These are phyloP conservation scores for Halichoerus grypus DNA, from an alignment of 2,113 vertebrate genomes.

Conservation along the genomic window DNA sequence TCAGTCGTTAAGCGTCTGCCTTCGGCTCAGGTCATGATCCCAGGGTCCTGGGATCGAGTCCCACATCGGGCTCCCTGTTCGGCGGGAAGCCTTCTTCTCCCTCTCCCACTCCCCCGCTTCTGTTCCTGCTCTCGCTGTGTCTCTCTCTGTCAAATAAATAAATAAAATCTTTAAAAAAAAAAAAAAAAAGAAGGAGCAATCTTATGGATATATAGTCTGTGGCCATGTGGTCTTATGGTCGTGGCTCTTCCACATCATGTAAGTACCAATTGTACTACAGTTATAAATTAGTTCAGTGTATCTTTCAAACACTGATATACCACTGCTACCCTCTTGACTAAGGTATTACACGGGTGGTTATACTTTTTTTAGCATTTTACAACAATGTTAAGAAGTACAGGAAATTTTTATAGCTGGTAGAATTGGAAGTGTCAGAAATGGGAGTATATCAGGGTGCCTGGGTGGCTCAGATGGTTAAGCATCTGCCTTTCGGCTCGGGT, in stretches of 20 bases:
- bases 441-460: not conserved
- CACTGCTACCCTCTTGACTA: not conserved
- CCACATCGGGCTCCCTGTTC: too few relatives aligned
- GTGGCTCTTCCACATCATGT: not conserved
- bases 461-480: too few relatives aligned
- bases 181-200: not conserved
- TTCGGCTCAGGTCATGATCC: too few relatives aligned
- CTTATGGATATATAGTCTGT: not conserved
- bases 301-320: not conserved
- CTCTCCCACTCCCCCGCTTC: too few relatives aligned
- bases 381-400: not conserved
- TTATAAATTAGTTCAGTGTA: not conserved
- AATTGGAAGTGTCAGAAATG: not conserved
- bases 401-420: not conserved
- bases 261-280: not conserved
- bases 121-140: too few relatives aligned
- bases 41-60: too few relatives aligned
- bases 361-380: constrained; percentile 22
- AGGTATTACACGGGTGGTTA: not conserved
- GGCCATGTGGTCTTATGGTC: not conserved
- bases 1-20: too few relatives aligned
- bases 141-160: too few relatives aligned
- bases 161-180: too few relatives aligned
- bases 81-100: too few relatives aligned
- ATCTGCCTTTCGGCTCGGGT: too few relatives aligned